Evolutionary conservation across 1,140 invertebrate genomes (phyloP).

Genomic region (Bombus polaris): DNA sequence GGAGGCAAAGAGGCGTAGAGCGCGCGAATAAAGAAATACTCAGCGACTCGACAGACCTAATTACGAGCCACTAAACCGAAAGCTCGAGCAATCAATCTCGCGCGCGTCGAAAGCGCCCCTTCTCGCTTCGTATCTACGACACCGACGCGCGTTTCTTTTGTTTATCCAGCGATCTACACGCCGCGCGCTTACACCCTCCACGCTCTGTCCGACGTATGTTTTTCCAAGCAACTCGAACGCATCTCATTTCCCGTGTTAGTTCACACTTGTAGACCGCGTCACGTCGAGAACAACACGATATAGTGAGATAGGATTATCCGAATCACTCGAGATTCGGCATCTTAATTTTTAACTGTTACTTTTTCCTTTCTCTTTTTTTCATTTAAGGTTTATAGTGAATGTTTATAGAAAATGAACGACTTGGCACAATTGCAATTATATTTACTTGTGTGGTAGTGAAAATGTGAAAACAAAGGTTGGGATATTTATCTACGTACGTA

Average conservation of each 20-base stretch:
- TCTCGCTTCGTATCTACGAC: background rate
- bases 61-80: constrained; percentile 46
- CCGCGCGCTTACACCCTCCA: background rate
- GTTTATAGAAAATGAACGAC: no score
- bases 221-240: constrained; percentile 1
- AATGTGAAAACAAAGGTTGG: no score
- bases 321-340: no score
- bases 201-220: background rate
- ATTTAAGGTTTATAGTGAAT: no score
- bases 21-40: constrained; percentile 48
- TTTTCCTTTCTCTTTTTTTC: no score
- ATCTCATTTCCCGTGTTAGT: constrained; percentile 16
- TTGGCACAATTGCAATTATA: no score
- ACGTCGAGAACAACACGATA: background rate
- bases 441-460: no score
- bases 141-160: constrained; percentile 15
- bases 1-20: background rate
- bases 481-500: no score
- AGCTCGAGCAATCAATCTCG: constrained; percentile 49
- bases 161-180: constrained; percentile 37
- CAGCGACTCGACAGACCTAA: constrained; percentile 36
- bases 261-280: background rate
- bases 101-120: constrained; percentile 21
- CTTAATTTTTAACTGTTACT: no score
- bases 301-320: no score